Base-by-base conservation (phyloP, 2,888 invertebrate species). In the Polyploca ridens region DNA sequence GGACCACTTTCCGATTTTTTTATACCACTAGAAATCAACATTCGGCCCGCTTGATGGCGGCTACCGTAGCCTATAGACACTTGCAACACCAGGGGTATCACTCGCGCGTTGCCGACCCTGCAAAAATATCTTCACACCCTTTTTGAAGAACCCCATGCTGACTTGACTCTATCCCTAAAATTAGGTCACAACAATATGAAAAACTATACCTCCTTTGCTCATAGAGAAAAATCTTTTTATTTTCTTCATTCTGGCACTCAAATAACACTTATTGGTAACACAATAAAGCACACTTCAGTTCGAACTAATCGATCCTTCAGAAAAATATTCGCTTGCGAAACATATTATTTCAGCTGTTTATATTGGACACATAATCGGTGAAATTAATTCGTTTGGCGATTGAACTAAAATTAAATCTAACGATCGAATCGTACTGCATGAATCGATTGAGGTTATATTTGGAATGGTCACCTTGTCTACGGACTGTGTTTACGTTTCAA, bases 221-320 rank as follows among this genome's bases (percentile, higher is more conserved):
- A 82, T 77, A 0, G 91, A 90, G 69, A 93, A 92, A 38, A 93
- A 88, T 66, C 89, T 79, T 77, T 90, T 93, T 33, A 94, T 87
- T 73, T 82, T 91, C 88, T 92, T 94, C 93, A 94, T 93, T 5
- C 13, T 73, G 62, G 65, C 62, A 62, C 64, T 66, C 58, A 41
- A 64, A 67, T 66, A 63, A 62, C 66, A 65, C 64, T 66, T 68
- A 75, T 66, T 71, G 68, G 69, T 63, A 16, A 66, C 33, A 33
- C 63, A 62, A 64, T 71, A 77, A 74, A 67, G 69, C 64, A 10
- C 64, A 67, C 65, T 46, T 58, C 27, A 69, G 19, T 61, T 63
- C 38, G 35, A 33, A 62, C 57, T 62, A 10, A 54, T n/a, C 14
- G n/a, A 46, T 35, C 27, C 14, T 59, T 8, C n/a, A 7, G 35